Evolutionary conservation across 2,888 invertebrate genomes (phyloP).

Genomic region (Chalcis sispes): DNA sequence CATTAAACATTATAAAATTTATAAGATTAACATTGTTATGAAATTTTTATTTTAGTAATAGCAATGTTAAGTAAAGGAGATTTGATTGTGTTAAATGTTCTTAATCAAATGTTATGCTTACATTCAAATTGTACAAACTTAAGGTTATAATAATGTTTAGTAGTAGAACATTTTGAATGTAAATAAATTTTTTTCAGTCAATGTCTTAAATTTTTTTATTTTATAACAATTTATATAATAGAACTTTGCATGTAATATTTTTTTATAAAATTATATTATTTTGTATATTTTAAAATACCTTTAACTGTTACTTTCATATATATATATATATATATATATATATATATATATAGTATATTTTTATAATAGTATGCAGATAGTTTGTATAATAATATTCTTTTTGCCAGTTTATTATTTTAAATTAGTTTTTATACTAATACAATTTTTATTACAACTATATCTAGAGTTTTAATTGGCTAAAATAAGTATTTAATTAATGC

Average conservation of each 20-base stretch:
- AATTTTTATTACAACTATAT: too few species aligned
- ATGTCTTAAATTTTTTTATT: not conserved
- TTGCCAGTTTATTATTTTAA: too few species aligned
- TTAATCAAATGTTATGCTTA: constrained; percentile 31
- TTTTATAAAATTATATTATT: not conserved
- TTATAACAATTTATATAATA: constrained; percentile 9
- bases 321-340: not conserved
- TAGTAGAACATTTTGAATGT: constrained; percentile 43
- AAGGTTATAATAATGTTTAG: constrained; percentile 36
- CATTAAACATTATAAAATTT: constrained; percentile 6
- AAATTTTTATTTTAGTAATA: constrained; percentile 2
- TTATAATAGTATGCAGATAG: too few species aligned
- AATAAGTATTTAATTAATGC: too few species aligned
- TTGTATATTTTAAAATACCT: too few species aligned
- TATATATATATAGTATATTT: not conserved
- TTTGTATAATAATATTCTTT: too few species aligned
- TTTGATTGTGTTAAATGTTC: constrained; percentile 26
- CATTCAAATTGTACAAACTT: constrained; percentile 53
- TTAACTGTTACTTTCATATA: not conserved
- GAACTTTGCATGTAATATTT: not conserved
- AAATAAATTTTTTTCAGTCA: constrained; percentile 45
- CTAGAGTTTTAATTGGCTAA: too few species aligned
- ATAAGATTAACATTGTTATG: not conserved
- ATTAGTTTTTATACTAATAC: too few species aligned
- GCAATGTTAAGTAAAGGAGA: too few species aligned